Base-by-base conservation (phyloP, 2,888 invertebrate genomes). In the Acronicta psi region DNA sequence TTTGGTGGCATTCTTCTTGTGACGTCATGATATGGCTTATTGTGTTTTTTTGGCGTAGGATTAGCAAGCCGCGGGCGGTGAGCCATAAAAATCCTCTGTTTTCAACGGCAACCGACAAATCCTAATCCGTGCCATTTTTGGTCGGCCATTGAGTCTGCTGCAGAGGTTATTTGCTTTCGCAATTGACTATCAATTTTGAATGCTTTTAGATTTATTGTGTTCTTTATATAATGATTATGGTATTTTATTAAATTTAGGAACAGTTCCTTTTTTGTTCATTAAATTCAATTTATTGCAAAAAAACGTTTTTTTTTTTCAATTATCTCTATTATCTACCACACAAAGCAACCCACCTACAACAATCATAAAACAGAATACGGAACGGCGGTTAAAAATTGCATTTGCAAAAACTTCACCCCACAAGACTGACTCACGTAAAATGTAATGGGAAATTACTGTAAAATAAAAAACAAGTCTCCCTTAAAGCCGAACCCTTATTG, bases 11-110 rank as follows among this genome's bases (percentile, higher is more conserved):
- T 86, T 85, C 83, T 84, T 84, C 86, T 84, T 74, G 72, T 72
- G 69, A 65, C 74, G 84, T 81, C 81, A 80, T 79, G 84, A 85
- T 80, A 79, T 81, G 83, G 91, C 91, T 92, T 92, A 91, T 90
- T 92, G 89, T 90, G 88, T 92, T 92, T 92, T 20, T 91, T 92
- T 91, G 86, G 87, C 81, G 66, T 47, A 81, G 90, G 91, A 91
- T 92, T 92, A 92, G 87, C 80, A 82, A 85, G 79, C 87, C 80
- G 81, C 85, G 83, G 85, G 85, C 75, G 82, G 79, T 80, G 81
- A 77, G 67, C 86, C 85, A 86, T 90, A 91, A 91, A 91, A 90
- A 87, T 86, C 83, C 80, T 81, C 85, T 76, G 84, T 84, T 83
- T 81, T 75, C 79, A 82, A 79, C 80, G 69, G 78, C 78, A 69